Evolutionary conservation across 2,113 vertebrate genomes (phyloP), one percentile per base, ranked within the genome.

Genomic region (Chascanopsetta lugubris): DNA sequence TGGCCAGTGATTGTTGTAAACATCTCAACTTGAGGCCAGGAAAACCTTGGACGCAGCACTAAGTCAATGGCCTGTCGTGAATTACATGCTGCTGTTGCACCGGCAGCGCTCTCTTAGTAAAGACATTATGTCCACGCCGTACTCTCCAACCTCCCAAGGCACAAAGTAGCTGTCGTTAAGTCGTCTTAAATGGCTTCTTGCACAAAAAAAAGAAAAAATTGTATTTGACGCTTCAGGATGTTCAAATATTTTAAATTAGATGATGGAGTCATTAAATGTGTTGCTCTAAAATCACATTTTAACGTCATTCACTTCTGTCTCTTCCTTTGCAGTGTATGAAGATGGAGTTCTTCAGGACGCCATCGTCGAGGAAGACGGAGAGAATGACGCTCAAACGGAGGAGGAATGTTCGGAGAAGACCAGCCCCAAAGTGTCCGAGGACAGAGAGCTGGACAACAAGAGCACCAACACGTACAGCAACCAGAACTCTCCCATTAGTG

Each of bases 401-500:
- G 95, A 95, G 74, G 96, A 94, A 0, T 90, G 91, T 45, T 95
- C 93, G 32, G 95, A 96, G 87, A 96, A 95, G 57, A 94, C 97
- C 84, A 91, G 94, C 75, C 94, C 95, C 0, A 96, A 98, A n/a
- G 92, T 95, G 77, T 94, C 94, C 10, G 94, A 97, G 17, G 97
- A 99, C 24, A 83, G 91, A n/a, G 94, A 94, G 73, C 85, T 91
- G 0, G 97, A 96, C 87, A 95, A 89, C 74, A 98, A 96, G 85
- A 95, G 94, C 85, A 83, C 61, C 9, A 87, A 87, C 85, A 95
- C 90, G 70, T 96, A 95, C 13, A 98, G 97, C 86, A 95, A 95
- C 89, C 96, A 98, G 93, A 96, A 97, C 89, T 98, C 97, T 22
- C 97, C 97, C 17, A 88, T 93, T 57, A 99, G 97, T 55, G 95